A percentile compares a stretch with the other conserved stretches of the same genome.
phyloP scores from a whole-genome alignment of 2,797 vertebrate genomes.

The Diplodus sargus region DNA sequence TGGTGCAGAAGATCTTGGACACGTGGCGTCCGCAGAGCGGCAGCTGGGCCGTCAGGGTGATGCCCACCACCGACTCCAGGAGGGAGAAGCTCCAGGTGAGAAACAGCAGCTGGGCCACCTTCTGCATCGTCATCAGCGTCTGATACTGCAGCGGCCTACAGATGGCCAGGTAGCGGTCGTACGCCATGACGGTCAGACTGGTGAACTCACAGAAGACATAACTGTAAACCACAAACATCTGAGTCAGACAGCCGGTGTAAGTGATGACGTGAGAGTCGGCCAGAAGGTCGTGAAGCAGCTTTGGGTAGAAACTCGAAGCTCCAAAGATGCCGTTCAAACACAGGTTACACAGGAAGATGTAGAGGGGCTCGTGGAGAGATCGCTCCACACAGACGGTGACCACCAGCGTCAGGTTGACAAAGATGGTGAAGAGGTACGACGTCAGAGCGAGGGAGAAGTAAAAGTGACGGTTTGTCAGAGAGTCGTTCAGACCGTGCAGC shows the following conservation, averaged over 20 bases:
- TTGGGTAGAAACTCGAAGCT: conserved; percentile 73
- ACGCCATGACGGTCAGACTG: conserved; percentile 77
- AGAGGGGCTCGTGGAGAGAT: conserved; percentile 75
- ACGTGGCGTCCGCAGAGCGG: conserved; percentile 65
- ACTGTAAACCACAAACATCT: conserved; percentile 59
- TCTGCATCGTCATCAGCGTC: conserved; percentile 61
- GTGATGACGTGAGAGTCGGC: conserved; percentile 58
- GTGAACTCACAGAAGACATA: conserved; percentile 71
- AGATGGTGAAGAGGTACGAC: conserved; percentile 71
- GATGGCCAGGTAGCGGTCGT: conserved; percentile 80
- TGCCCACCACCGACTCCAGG: conserved; percentile 34
- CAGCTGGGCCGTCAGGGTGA: conserved; percentile 47
- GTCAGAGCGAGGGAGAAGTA: conserved; percentile 69
- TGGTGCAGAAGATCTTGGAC: conserved; percentile 75
- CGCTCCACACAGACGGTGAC: conserved; percentile 59
- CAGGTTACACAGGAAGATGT: conserved; percentile 76
- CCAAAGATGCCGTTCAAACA: conserved; percentile 73
- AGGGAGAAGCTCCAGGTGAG: conserved; percentile 69
- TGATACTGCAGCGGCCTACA: conserved; percentile 77
- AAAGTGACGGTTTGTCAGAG: conserved; percentile 47
- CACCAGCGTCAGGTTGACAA: conserved; percentile 72
- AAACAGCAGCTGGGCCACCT: conserved; percentile 64
- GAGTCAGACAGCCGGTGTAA: conserved; percentile 68
- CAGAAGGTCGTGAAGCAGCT: conserved; percentile 72
- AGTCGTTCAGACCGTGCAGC: conserved; percentile 74